phyloP scores from a whole-genome alignment of 2,888 invertebrate genomes.

The Polymixis flavicincta region DNA sequence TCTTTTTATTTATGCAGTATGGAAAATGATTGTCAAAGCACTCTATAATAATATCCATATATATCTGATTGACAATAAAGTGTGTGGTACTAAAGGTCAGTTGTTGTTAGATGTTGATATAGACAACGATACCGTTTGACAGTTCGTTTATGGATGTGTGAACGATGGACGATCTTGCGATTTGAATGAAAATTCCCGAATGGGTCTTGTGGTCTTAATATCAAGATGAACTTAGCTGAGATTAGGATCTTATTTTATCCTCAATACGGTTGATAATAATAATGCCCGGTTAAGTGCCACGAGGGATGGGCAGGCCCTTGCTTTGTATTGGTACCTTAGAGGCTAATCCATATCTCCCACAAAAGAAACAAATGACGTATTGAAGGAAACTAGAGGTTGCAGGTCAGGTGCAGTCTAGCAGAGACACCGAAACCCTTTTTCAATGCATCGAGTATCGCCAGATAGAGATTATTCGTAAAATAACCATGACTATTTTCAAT shows the following conservation, averaged over 20 bases:
- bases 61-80: slow-evolving; percentile 55
- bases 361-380: neutral
- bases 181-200: slow-evolving; percentile 36
- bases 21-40: slow-evolving; percentile 45
- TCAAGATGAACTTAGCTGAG: slow-evolving; percentile 31
- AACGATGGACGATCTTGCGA: slow-evolving; percentile 14
- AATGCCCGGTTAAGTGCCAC: neutral
- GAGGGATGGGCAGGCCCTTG: neutral
- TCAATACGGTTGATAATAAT: slow-evolving; percentile 6
- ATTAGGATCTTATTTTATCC: slow-evolving; percentile 23
- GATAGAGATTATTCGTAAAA: neutral
- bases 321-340: neutral
- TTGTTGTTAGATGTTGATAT: slow-evolving; percentile 34
- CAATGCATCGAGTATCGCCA: neutral
- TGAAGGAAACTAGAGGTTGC: neutral
- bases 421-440: neutral
- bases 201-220: slow-evolving; percentile 11
- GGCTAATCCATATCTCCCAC: neutral
- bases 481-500: slow-evolving; percentile 9
- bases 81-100: slow-evolving; percentile 45
- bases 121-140: slow-evolving; percentile 19
- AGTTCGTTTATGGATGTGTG: slow-evolving; percentile 31
- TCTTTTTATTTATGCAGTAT: slow-evolving; percentile 41
- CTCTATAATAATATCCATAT: slow-evolving; percentile 43
- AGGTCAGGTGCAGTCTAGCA: neutral